These are phyloP conservation scores for Greenwoodochromis staneri DNA, from an alignment of 2,113 vertebrate species.

Conservation along the genomic window DNA sequence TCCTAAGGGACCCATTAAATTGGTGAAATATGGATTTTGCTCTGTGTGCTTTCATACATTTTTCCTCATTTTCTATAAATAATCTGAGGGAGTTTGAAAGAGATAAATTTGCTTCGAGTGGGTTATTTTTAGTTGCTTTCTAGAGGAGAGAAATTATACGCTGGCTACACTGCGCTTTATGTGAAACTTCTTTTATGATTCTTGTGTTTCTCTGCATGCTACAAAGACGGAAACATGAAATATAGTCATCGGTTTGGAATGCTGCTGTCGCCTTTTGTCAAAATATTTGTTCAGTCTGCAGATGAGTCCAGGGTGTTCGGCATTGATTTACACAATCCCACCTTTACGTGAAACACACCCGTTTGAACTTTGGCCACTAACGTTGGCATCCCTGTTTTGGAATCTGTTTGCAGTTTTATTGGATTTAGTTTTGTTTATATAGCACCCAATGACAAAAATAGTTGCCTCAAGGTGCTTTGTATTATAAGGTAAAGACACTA, in stretches of 20 bases:
- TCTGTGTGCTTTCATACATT: not conserved
- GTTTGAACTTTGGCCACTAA: not conserved
- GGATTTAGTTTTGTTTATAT: not conserved
- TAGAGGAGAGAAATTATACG: not conserved
- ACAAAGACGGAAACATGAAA: not conserved
- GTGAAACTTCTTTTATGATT: not conserved
- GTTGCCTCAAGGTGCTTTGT: not conserved
- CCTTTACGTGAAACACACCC: not conserved
- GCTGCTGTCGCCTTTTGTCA: not conserved
- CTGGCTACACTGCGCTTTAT: not conserved
- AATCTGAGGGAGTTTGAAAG: not conserved
- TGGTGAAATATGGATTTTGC: not conserved
- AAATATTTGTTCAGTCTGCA: not conserved
- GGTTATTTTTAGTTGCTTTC: not conserved
- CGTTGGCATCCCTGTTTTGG: not conserved
- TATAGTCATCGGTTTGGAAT: not conserved
- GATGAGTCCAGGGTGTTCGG: not conserved
- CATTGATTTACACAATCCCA: not conserved
- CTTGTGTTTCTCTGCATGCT: not conserved
- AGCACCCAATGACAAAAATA: not conserved
- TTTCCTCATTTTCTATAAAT: not conserved
- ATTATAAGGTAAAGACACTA: not conserved
- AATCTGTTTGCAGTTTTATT: not conserved
- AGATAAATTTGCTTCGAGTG: not conserved
- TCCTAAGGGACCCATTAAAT: not conserved